Evolutionary conservation across 1,140 invertebrate species (phyloP), one percentile per base, ranked within the genome.

Genomic region (Diabrotica undecimpunctata): DNA sequence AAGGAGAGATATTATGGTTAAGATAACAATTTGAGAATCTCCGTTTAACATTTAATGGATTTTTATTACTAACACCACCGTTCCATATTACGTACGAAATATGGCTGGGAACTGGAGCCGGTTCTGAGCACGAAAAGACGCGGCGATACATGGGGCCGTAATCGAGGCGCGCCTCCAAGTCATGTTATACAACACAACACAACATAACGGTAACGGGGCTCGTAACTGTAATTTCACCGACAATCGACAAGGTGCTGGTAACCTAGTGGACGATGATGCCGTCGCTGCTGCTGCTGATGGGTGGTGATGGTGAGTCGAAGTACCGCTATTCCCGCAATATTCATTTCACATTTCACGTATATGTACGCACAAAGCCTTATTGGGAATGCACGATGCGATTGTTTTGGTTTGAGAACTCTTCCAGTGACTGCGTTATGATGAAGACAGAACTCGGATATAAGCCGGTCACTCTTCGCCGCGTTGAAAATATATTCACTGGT

Each of bases 221-320:
- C 54, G 65, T 74, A 74, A 72, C 72, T 72, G 72, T 74, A 39
- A 57, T 37, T 37, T 54, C 53, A 73, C 70, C 62, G 51, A 25
- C 25, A 25, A 25, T 25, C 25, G 35, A 14, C 36, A 57, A 68
- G 67, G 70, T 58, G 69, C 70, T 74, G 72, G 66, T 72, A 72
- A 72, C 70, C 72, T 67, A 74, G 68, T 72, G 72, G 57, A 46
- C 41, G 41, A 46, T 8, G 39, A 7, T 6, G 41, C 41, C 6
- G 41, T 6, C n/a, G 25, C 25, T 25, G 25, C 25, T 4, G 25
- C 25, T 25, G 1, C 25, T 25, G 25, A 25, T 25, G 25, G 25
- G 1, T 10, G 41, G 8, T 46, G n/a, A 46, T 8, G n/a, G 41
- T 46, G 41, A 46, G 41, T 46, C 41, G 41, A 25, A 25, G 25